These are phyloP conservation scores for Pectinophora gossypiella DNA, from an alignment of 1,140 invertebrate genomes.

Conservation along the genomic window DNA sequence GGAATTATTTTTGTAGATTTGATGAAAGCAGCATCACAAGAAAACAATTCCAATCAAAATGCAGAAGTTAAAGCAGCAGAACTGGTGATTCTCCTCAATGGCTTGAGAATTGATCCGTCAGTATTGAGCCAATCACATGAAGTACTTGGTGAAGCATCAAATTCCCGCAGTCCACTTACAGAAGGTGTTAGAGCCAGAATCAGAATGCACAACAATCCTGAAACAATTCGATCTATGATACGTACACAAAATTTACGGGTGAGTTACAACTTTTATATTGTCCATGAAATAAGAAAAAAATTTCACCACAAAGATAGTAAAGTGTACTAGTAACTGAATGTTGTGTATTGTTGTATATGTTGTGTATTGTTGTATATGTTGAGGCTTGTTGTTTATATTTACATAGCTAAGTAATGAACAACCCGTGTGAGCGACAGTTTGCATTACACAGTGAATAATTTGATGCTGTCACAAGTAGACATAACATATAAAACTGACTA, in stretches of 20 bases:
- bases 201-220: constrained; percentile 74
- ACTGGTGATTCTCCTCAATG: constrained; percentile 54
- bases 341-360: too few species aligned
- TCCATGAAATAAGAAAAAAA: too few species aligned
- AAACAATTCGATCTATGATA: constrained; percentile 42
- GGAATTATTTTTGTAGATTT: constrained; percentile 46
- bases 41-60: constrained; percentile 40
- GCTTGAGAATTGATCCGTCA: constrained; percentile 54
- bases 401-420: too few species aligned
- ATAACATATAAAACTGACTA: too few species aligned
- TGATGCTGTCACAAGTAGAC: too few species aligned
- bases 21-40: constrained; percentile 59
- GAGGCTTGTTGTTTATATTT: too few species aligned
- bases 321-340: neutral
- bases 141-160: constrained; percentile 40
- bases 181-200: constrained; percentile 82
- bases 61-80: constrained; percentile 60
- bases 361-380: too few species aligned
- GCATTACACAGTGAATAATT: too few species aligned
- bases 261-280: too few species aligned
- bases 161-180: constrained; percentile 77
- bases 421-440: too few species aligned
- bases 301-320: too few species aligned
- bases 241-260: constrained; percentile 46
- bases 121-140: constrained; percentile 52